Evolutionary conservation across 2,888 invertebrate genomes (phyloP), one percentile per base, ranked within the genome.

Genomic region (Ypsolopha scabrella): DNA sequence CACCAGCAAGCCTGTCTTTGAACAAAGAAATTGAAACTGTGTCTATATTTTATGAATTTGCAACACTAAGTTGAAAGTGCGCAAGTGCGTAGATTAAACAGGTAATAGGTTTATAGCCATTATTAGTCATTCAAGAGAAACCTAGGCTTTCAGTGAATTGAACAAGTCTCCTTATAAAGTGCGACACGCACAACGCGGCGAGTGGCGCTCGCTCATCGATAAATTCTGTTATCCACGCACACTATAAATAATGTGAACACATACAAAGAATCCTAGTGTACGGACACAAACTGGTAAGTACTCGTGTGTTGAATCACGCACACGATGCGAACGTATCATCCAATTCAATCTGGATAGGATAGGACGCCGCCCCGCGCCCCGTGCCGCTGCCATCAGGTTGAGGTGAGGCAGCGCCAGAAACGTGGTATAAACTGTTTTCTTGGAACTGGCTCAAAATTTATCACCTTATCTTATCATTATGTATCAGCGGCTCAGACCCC

Each of bases 121-220:
- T n/a, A n/a, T n/a, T 80, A 77, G 72, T 72, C 72, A 79, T 78
- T 78, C 73, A 76, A 72, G 79, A 78, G 81, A 80, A 80, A 82
- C 80, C 72, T 75, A 75, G 71, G 69, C 59, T 80, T 81, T 70
- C 78, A 72, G 67, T 66, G 67, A 56, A 78, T 79, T 73, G 78
- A 74, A 79, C 79, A 72, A 75, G 73, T 78, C 72, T 75, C 81
- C 46, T 75, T 81, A 76, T 81, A 77, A 77, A 80, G 80, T 70
- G 71, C 71, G 74, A 72, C 73, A 75, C 68, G 68, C 69, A 75
- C 72, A 48, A 41, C 24, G 24, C 48, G 48, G 51, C 41, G 39
- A 41, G 48, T 66, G 65, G 64, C 65, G 71, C 65, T 70, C 67
- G 61, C 65, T 70, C 67, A 60, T 58, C 67, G 65, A 72, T 78